Evolutionary conservation across 2,888 invertebrate species (phyloP).

Genomic region (Drosophila mimetica): DNA sequence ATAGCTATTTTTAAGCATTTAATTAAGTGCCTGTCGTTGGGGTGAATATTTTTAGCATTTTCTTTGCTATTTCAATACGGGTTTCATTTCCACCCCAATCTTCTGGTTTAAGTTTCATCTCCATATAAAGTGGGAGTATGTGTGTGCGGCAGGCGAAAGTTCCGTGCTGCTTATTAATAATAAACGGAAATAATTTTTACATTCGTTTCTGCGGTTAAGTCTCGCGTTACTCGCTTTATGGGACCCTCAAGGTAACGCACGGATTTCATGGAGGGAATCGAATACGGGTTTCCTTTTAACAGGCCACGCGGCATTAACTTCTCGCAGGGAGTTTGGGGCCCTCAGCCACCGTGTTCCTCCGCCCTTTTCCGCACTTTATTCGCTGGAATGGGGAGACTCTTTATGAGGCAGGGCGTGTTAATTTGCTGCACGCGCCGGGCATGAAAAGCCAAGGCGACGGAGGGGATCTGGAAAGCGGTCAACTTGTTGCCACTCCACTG

Average conservation of each 20-base stretch:
- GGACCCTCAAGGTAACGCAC: constrained; percentile 24
- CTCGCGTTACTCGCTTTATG: constrained; percentile 28
- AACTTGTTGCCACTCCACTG: constrained; percentile 40
- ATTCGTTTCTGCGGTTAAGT: constrained; percentile 18
- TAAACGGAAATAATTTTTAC: constrained; percentile 38
- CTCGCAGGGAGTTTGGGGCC: constrained; percentile 10
- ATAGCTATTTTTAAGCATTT: constrained; percentile 53
- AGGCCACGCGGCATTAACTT: constrained; percentile 46
- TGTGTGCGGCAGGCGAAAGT: background rate
- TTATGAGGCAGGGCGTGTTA: constrained; percentile 47
- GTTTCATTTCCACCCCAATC: background rate
- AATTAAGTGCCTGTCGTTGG: constrained; percentile 35
- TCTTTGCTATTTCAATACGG: constrained; percentile 14
- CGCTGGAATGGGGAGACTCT: constrained; percentile 9
- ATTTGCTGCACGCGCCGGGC: constrained; percentile 64
- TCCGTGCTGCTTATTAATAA: constrained; percentile 38
- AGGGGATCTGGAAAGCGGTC: constrained; percentile 11
- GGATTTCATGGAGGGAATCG: constrained; percentile 19
- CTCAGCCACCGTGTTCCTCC: background rate
- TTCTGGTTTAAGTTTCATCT: constrained; percentile 17
- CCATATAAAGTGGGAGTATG: background rate
- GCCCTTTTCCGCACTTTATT: background rate
- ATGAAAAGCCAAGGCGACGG: background rate
- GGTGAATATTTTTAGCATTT: constrained; percentile 27
- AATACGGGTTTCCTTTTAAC: constrained; percentile 27